A percentile compares a stretch with the other conserved stretches of the same genome.
Conservation (phyloP, 1,140 invertebrate genomes). For the Bombus pascuorum region DNA sequence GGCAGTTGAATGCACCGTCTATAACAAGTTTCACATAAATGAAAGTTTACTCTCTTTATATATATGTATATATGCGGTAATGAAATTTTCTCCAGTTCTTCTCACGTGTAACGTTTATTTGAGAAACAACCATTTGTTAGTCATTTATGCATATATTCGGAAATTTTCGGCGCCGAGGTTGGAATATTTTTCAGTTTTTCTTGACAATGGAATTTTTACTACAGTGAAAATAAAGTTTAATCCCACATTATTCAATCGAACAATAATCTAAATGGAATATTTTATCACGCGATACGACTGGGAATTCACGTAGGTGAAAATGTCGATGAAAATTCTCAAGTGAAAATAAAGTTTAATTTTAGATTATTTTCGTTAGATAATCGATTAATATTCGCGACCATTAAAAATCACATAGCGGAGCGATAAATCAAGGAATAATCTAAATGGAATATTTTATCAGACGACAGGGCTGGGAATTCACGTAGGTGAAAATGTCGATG, state of each 20-base stretch:
- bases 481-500: not conserved
- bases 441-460: not conserved
- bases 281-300: not conserved
- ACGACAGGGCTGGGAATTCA: not conserved
- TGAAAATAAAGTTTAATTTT: too few species aligned
- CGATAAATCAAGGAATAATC: not conserved
- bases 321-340: not conserved
- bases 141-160: not conserved
- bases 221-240: too few species aligned
- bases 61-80: not conserved
- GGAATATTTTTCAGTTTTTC: too few species aligned
- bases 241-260: not conserved
- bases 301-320: not conserved
- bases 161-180: not conserved
- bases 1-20: conserved; percentile 89
- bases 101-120: not conserved
- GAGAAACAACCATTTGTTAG: not conserved
- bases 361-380: not conserved
- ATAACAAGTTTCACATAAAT: conserved; percentile 44
- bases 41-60: not conserved
- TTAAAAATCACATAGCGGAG: too few species aligned
- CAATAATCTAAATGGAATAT: not conserved
- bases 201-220: too few species aligned
- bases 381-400: not conserved
- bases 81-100: not conserved